Conservation (phyloP, 2,888 invertebrate genomes). For the Caenorhabditis auriculariae region DNA sequence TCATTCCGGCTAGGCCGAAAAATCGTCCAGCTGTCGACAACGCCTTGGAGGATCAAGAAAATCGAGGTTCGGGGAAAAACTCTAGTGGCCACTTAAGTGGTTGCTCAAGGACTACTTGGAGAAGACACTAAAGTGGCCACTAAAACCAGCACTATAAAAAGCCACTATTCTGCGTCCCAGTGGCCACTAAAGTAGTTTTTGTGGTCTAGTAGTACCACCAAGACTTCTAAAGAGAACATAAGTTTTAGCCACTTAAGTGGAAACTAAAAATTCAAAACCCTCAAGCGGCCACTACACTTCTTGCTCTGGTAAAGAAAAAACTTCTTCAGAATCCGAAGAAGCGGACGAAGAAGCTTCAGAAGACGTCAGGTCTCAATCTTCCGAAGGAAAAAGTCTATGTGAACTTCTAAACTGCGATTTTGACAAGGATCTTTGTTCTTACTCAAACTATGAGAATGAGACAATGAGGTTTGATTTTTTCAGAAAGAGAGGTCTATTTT, state of each 20-base stretch:
- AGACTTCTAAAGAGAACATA: too few species aligned
- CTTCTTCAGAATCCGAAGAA: slow-evolving; percentile 8
- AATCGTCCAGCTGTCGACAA: neutral
- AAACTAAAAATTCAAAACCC: neutral
- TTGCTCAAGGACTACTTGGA: too few species aligned
- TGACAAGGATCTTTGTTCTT: slow-evolving; percentile 36
- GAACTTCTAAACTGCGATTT: slow-evolving; percentile 43
- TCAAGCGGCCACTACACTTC: neutral
- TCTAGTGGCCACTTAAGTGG: too few species aligned
- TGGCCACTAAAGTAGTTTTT: too few species aligned
- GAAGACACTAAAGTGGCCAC: too few species aligned
- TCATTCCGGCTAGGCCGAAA: slow-evolving; percentile 3
- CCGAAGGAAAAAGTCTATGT: slow-evolving; percentile 12
- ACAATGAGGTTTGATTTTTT: slow-evolving; percentile 15
- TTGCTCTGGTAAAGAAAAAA: neutral
- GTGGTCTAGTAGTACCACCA: too few species aligned
- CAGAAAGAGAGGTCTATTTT: neutral
- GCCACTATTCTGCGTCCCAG: too few species aligned
- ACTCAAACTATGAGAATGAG: slow-evolving; percentile 37
- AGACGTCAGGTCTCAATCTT: slow-evolving; percentile 7
- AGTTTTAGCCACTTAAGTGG: too few species aligned
- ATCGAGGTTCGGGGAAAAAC: too few species aligned
- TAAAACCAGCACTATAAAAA: too few species aligned
- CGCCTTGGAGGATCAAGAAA: too few species aligned
- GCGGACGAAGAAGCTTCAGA: slow-evolving; percentile 2